phyloP scores from a whole-genome alignment of 2,113 vertebrate species.

The Pygoscelis adeliae region DNA sequence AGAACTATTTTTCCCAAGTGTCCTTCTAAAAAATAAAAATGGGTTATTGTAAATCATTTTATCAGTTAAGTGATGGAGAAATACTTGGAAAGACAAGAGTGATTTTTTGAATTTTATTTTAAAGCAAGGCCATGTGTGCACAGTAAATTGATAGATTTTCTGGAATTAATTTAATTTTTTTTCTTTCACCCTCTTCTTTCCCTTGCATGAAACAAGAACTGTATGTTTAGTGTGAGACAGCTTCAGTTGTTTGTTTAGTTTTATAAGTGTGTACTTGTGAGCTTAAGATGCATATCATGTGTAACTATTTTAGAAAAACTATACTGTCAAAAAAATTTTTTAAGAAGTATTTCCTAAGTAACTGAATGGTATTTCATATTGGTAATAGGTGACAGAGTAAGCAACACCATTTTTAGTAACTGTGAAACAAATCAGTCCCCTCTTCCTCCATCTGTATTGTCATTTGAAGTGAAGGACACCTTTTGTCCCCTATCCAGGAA shows the following conservation, averaged over 20 bases:
- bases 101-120: not conserved
- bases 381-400: not conserved
- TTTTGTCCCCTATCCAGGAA: not conserved
- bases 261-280: not conserved
- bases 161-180: not conserved
- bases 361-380: not conserved
- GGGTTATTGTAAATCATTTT: not conserved
- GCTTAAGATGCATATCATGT: not conserved
- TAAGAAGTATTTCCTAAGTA: not conserved
- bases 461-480: not conserved
- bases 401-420: not conserved
- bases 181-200: not conserved
- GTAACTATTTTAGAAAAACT: not conserved
- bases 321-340: not conserved
- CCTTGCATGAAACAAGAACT: not conserved
- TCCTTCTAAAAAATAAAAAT: not conserved
- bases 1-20: not conserved
- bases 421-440: not conserved
- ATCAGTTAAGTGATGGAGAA: not conserved
- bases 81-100: not conserved
- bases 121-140: not conserved
- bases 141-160: not conserved
- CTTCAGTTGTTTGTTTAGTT: not conserved
- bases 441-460: not conserved
- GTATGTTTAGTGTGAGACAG: rapidly evolving